These are phyloP conservation scores for Drosophila atripex DNA, from an alignment of 2,888 invertebrate species.

Conservation along the genomic window DNA sequence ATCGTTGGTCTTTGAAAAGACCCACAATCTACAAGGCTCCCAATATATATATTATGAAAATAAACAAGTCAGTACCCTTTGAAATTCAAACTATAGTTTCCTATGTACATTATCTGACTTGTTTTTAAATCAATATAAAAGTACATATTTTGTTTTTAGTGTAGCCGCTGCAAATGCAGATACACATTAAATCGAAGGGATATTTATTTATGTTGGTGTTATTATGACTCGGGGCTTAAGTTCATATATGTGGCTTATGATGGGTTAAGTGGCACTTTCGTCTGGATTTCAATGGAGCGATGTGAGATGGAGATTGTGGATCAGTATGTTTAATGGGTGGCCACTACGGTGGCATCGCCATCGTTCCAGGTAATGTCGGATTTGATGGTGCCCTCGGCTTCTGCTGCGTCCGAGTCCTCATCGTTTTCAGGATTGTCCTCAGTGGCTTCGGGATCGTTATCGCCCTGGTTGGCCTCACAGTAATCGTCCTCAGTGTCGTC, in stretches of 20 bases:
- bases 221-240: conserved; percentile 35
- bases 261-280: conserved; percentile 49
- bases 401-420: background rate
- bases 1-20: background rate
- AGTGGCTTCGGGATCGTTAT: background rate
- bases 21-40: background rate
- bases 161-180: conserved; percentile 12
- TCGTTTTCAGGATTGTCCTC: background rate
- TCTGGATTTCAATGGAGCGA: conserved; percentile 30
- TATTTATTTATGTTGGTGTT: conserved; percentile 55
- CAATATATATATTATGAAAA: background rate
- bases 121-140: background rate
- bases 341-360: conserved; percentile 2
- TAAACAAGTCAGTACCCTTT: background rate
- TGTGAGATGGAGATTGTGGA: background rate
- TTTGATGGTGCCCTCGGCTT: background rate
- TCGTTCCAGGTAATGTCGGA: conserved; percentile 2
- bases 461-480: background rate
- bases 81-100: background rate
- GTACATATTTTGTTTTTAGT: background rate
- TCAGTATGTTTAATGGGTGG: conserved; percentile 7
- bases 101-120: background rate
- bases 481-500: background rate
- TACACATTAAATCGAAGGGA: conserved; percentile 13
- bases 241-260: conserved; percentile 41